Evolutionary conservation across 2,888 invertebrate genomes (phyloP), one percentile per base, ranked within the genome.

Genomic region (Bombyx huttoni): DNA sequence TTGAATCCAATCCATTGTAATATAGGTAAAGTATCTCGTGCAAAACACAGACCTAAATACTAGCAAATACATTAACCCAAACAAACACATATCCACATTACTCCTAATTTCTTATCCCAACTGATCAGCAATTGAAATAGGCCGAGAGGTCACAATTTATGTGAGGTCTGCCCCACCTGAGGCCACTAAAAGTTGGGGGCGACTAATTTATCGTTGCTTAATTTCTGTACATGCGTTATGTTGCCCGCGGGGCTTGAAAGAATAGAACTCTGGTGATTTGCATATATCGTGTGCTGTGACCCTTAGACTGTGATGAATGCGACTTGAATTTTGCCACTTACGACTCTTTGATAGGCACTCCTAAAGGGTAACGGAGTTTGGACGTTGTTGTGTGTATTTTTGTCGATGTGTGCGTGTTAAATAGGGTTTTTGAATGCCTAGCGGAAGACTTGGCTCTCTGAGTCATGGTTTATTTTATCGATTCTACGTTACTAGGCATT

Each of bases 191-290:
- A 64, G 61, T 62, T 62, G 61, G 68, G 69, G 72, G 68, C 64
- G 67, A 68, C 72, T 78, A 79, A 81, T 79, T 77, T 79, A 80
- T 75, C 63, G 74, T 65, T 68, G 63, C 74, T 78, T 81, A 81
- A 82, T 80, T 81, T 73, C 73, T 63, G 68, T 58, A 64, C 65
- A 67, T 76, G 70, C 70, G 74, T 76, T 74, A 76, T 72, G 65
- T 60, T 58, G 63, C 59, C 62, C 70, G 57, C 57, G 56, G 57
- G 62, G 61, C 48, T 49, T 40, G 52, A 56, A 83, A 81, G 81
- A 81, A 82, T 79, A 66, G 78, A 40, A 7, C 40, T 40, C 40
- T 12, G 7, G 40, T 40, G 40, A 40, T 40, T 40, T 40, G 40
- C 40, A 40, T 40, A 40, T 40, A 40, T 40, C 40, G 40, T 40